Evolutionary conservation across 2,888 invertebrate genomes (phyloP).

Genomic region (Tiphia femorata): DNA sequence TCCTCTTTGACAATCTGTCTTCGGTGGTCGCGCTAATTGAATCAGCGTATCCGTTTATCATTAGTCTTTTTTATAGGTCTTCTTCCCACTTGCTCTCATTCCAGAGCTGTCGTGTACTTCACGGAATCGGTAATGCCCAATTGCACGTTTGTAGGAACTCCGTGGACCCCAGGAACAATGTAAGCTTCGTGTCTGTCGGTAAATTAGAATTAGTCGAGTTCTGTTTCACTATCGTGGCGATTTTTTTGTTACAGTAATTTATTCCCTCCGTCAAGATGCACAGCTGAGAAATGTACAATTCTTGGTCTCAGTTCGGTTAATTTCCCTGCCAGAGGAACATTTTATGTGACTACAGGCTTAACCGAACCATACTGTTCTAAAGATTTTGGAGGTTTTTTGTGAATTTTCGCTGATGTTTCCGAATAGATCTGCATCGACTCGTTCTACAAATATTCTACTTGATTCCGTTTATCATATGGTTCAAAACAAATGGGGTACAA

Average conservation of each 20-base stretch:
- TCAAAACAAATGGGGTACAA: too few species aligned
- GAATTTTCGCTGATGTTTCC: too few species aligned
- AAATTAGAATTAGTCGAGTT: not conserved
- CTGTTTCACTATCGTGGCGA: not conserved
- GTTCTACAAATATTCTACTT: not conserved
- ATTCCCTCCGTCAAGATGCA: not conserved
- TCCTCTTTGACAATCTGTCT: too few species aligned
- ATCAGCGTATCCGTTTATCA: too few species aligned
- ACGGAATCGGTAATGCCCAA: not conserved
- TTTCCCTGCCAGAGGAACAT: not conserved
- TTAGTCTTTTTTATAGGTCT: not conserved
- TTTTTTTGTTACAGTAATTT: not conserved
- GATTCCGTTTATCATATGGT: too few species aligned
- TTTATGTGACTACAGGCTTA: not conserved
- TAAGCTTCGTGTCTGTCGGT: not conserved
- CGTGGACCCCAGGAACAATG: not conserved
- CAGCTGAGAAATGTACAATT: not conserved
- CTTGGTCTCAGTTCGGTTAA: not conserved
- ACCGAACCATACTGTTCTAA: not conserved
- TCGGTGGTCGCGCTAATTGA: too few species aligned
- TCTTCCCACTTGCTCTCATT: not conserved
- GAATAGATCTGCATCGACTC: too few species aligned
- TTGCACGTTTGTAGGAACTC: conserved; percentile 1
- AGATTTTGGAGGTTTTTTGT: too few species aligned
- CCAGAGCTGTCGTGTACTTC: not conserved